Evolutionary conservation across 2,113 vertebrate genomes (phyloP), one percentile per base, ranked within the genome.

Genomic region (Hiodon tergisus): DNA sequence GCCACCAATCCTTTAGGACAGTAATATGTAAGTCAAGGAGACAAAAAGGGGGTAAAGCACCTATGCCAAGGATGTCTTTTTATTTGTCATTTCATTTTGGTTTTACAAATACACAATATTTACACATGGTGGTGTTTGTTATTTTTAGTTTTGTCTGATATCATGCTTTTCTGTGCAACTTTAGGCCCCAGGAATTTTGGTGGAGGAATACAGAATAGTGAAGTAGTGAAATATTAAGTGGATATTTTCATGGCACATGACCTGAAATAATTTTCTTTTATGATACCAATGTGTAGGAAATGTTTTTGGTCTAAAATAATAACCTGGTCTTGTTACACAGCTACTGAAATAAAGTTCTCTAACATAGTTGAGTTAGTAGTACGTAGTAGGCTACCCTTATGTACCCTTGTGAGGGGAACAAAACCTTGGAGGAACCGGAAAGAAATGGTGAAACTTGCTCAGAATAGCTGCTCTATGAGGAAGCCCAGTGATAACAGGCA

Each of bases 31-130:
- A 31, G 31, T 31, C 31, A 31, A 31, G 31, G 31, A 31, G 1
- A 31, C 31, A 31, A 31, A 31, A 31, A 31, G 31, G 31, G 31
- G 31, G 31, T 31, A 31, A 31, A 31, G 31, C 31, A 31, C 31
- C 31, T 31, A 31, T 31, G 31, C 31, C 53, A 53, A 17, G 50
- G 59, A 73, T 62, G 52, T 73, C 48, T 16, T 63, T 73, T 73
- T 73, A 65, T 73, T 73, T 50, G 10, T 53, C 8, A 47, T 73
- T 10, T 63, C 13, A 10, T 17, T 11, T 73, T 73, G 62, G 51
- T 73, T 63, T 48, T 62, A 69, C 61, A 73, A 75, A 75, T 16
- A n/a, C 16, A 77, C 59, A 58, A 77, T 52, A 16, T 61, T 16
- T 55, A 70, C 54, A 50, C 17, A 13, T 51, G 17, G 71, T 52